Evolutionary conservation across 2,888 invertebrate genomes (phyloP).

Genomic region (Aporophyla lueneburgensis): DNA sequence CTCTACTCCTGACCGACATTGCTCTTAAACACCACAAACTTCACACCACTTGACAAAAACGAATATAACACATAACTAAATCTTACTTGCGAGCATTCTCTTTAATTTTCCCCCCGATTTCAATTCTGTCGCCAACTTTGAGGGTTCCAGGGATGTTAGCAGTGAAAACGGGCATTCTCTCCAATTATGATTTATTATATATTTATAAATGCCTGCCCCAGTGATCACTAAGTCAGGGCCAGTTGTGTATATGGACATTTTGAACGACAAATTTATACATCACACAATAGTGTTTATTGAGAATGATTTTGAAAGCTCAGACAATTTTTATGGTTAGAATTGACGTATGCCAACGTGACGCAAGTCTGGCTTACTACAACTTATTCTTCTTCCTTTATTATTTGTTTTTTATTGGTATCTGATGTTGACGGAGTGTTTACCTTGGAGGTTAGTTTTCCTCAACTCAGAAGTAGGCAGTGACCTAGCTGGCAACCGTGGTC

Average conservation of each 20-base stretch:
- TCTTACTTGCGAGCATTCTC: conserved; percentile 88
- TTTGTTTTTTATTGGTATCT: conserved; percentile 16
- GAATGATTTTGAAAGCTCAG: conserved; percentile 57
- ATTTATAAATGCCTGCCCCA: conserved; percentile 69
- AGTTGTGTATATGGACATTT: conserved; percentile 81
- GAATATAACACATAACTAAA: background rate
- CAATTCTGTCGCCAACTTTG: conserved; percentile 86
- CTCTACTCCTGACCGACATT: background rate
- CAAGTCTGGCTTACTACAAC: conserved; percentile 34
- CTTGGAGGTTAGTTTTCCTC: background rate
- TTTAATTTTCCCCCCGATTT: conserved; percentile 88
- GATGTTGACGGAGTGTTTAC: conserved; percentile 1
- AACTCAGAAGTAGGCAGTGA: too few species aligned
- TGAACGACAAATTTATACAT: conserved; percentile 87
- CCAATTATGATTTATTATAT: conserved; percentile 52
- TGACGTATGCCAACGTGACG: conserved; percentile 63
- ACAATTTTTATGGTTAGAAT: conserved; percentile 64
- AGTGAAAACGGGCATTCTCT: conserved; percentile 87
- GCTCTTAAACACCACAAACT: background rate
- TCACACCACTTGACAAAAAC: background rate
- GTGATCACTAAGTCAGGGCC: conserved; percentile 75
- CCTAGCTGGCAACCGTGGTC: too few species aligned
- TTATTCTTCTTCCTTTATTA: conserved; percentile 38
- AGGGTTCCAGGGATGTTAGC: conserved; percentile 84
- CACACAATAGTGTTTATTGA: conserved; percentile 73